Base-by-base conservation (phyloP, 2,888 invertebrate species). In the Lasioglossum morio region DNA sequence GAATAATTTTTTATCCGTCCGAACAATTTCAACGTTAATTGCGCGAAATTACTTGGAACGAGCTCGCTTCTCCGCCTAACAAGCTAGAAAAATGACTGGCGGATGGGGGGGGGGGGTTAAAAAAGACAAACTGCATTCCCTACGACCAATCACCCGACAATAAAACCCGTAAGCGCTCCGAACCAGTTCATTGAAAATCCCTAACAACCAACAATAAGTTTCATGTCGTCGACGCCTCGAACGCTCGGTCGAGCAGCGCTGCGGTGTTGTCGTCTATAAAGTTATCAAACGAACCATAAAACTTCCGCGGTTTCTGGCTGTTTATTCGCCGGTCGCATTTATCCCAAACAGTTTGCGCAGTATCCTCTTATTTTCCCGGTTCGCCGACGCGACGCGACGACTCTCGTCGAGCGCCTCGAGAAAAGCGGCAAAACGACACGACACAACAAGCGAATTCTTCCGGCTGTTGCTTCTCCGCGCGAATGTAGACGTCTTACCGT, bases 261-360 rank as follows among this genome's bases (percentile, higher is more conserved):
- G n/a, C n/a, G 10, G 14, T 12, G 27, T n/a, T 27, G 60, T 48
- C 60, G 60, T 4, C 60, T 27, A 60, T 60, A 63, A 63, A 63
- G 63, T 63, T 30, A 63, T 63, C 63, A 30, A 63, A 63, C 63
- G 30, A 63, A 63, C 63, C 63, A 7, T 63, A 63, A 63, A 63
- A 63, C 63, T 63, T 30, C 16, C 63, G 30, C 63, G 63, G 30
- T 63, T 30, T 63, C 63, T 16, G 63, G 7, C 30, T 63, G 63
- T 63, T 63, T 63, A 30, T 63, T 16, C 63, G 5, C 23, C 63
- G 30, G 30, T 27, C 30, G 30, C 63, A 12, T 63, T 63, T 30
- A 63, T 60, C 60, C 5, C 63, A 30, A 60, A 63, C 30, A 63
- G 63, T 63, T 30, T 30, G 63, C 60, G 8, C 30, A 16, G 60